Base-by-base conservation (phyloP, 2,797 vertebrate species). In the Ispidina picta region DNA sequence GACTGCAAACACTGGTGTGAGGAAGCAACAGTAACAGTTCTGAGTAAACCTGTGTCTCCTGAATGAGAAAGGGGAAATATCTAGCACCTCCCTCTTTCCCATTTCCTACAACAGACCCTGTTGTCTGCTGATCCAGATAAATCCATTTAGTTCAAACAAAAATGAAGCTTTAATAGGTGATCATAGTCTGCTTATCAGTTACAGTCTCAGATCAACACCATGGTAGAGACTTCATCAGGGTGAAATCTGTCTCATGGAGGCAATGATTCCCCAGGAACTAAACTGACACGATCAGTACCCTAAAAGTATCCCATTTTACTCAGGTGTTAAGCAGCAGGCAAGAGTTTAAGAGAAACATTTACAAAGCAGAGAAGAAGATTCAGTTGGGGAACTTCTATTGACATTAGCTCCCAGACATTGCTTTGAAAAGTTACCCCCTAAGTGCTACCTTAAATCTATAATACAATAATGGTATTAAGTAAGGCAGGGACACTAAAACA, bases 381-480 rank as follows among this genome's bases (percentile, higher is more conserved):
- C 66, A 77, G 46, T 15, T 9, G 16, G 68, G 35, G 26, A 84
- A 75, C n/a, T 56, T 77, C 59, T 77, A 66, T 49, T 82, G 77
- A 78, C 46, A 37, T 64, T 79, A 74, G 82, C 69, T 68, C 60
- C 29, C 48, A 91, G 78, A 41, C 48, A 22, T 8, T 22, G 22
- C 71, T 88, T 62, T 82, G 88, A 72, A 90, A 93, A 94, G 88
- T 86, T 71, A 83, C 78, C 83, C 80, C 37, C 46, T 69, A 64
- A 90, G 76, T 81, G 69, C 71, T 82, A 76, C 86, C 88, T 92
- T 89, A 85, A 91, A 86, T 92, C 59, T 76, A 17, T 82, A 91
- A 86, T 46, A 49, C 90, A 52, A 26, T 82, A 79, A 91, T 69
- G 55, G 68, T 43, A 62, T 90, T 90, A 89, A 92, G 74, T 1